phyloP scores from a whole-genome alignment of 2,888 invertebrate species.

The Nysson spinosus region DNA sequence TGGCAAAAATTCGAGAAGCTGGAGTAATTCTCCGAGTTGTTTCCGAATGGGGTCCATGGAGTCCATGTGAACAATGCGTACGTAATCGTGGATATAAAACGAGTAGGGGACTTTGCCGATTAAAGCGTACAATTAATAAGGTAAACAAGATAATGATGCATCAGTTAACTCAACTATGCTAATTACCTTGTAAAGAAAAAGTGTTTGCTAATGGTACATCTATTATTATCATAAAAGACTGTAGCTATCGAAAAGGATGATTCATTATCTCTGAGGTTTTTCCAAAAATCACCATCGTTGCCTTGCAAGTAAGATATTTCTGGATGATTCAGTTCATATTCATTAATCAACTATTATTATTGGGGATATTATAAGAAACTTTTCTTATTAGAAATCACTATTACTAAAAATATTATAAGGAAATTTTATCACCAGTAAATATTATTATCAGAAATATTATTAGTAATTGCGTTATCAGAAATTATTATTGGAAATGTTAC shows the following conservation, averaged over 20 bases:
- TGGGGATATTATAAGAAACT: too few relatives aligned
- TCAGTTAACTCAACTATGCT: background rate
- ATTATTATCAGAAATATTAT: too few relatives aligned
- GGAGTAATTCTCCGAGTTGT: conserved; percentile 77
- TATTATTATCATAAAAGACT: conserved; percentile 36
- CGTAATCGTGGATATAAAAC: conserved; percentile 72
- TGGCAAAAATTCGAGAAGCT: conserved; percentile 75
- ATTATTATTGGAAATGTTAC: too few relatives aligned
- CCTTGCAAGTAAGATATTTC: conserved; percentile 67
- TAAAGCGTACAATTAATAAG: conserved; percentile 71
- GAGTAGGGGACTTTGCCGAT: conserved; percentile 78
- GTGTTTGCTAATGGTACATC: background rate
- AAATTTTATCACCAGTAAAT: too few relatives aligned
- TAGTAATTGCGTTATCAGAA: too few relatives aligned
- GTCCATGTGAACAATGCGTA: conserved; percentile 79
- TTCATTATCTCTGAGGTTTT: conserved; percentile 56
- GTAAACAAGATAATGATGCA: conserved; percentile 46
- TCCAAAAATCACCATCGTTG: conserved; percentile 61
- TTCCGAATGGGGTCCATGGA: conserved; percentile 80
- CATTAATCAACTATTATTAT: too few relatives aligned
- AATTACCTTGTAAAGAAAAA: background rate
- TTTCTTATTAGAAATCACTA: too few relatives aligned
- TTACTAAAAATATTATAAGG: too few relatives aligned
- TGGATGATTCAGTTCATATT: too few relatives aligned
- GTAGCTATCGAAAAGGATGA: conserved; percentile 28